These are phyloP conservation scores for Calliopsis andreniformis DNA, from an alignment of 1,140 invertebrate genomes.

Conservation along the genomic window DNA sequence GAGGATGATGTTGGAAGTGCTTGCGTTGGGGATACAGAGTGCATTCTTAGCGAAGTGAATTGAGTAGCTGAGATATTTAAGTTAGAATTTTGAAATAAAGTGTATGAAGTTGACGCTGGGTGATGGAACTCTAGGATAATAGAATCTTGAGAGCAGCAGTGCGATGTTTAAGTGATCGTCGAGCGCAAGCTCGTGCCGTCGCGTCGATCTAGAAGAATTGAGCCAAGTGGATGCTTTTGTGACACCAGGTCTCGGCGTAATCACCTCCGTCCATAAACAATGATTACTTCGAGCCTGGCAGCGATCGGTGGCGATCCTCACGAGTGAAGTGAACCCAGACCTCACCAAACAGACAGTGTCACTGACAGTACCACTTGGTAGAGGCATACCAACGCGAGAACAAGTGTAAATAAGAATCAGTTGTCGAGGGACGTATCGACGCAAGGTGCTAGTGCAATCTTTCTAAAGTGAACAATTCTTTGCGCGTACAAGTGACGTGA, in stretches of 20 bases:
- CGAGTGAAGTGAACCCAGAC: background rate
- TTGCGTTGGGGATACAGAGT: no score
- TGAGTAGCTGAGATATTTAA: no score
- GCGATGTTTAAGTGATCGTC: background rate
- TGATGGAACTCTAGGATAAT: no score
- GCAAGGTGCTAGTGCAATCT: slow-evolving; percentile 55
- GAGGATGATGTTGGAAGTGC: no score
- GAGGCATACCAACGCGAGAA: background rate
- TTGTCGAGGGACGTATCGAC: background rate
- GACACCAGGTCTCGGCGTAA: background rate
- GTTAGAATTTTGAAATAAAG: no score
- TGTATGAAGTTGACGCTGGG: no score
- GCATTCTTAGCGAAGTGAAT: no score
- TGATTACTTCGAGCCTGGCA: background rate
- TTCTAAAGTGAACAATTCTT: slow-evolving; percentile 19
- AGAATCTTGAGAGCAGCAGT: no score
- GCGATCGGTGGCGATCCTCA: background rate
- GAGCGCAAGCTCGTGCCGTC: background rate
- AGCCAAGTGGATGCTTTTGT: background rate
- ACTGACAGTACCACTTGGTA: background rate
- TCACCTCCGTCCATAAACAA: slow-evolving; percentile 46
- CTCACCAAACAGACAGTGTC: no score
- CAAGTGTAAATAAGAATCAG: no score
- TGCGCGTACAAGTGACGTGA: background rate
- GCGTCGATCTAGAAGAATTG: no score